Conservation (phyloP, 1,140 invertebrate genomes). For the Camponotus vicinus region DNA sequence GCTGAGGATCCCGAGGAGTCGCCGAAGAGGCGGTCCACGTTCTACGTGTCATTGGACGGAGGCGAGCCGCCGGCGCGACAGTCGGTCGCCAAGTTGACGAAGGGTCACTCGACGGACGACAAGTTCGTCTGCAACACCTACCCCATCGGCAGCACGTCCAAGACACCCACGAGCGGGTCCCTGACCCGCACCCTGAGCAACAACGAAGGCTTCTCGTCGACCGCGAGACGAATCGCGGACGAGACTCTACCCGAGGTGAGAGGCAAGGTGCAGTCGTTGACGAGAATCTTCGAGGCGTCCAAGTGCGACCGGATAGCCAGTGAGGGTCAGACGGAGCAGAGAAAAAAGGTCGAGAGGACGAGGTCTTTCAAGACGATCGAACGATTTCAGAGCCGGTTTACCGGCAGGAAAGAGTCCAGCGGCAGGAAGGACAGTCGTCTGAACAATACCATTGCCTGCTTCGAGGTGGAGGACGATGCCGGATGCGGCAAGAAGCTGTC, state of each 20-base stretch:
- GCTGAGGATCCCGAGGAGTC: slow-evolving; percentile 78
- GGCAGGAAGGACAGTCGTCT: slow-evolving; percentile 76
- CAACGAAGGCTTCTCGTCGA: slow-evolving; percentile 71
- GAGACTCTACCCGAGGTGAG: slow-evolving; percentile 72
- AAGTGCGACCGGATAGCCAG: slow-evolving; percentile 56
- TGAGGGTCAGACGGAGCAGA: slow-evolving; percentile 60
- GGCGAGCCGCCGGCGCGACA: slow-evolving; percentile 75
- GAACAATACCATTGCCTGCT: slow-evolving; percentile 78
- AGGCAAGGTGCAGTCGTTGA: slow-evolving; percentile 84
- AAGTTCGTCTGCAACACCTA: slow-evolving; percentile 81
- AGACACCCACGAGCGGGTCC: slow-evolving; percentile 30
- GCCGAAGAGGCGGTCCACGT: slow-evolving; percentile 85
- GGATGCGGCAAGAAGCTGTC: slow-evolving; percentile 63
- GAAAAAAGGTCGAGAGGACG: slow-evolving; percentile 83
- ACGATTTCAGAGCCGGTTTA: slow-evolving; percentile 82
- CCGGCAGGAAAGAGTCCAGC: slow-evolving; percentile 78
- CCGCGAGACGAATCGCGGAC: slow-evolving; percentile 26
- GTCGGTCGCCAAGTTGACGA: slow-evolving; percentile 71
- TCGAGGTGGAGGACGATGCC: slow-evolving; percentile 70
- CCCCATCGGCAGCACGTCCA: slow-evolving; percentile 67
- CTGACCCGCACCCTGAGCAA: slow-evolving; percentile 80
- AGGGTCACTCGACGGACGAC: slow-evolving; percentile 68
- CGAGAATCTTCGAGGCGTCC: slow-evolving; percentile 83
- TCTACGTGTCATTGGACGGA: slow-evolving; percentile 85
- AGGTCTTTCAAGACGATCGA: slow-evolving; percentile 85